phyloP scores from a whole-genome alignment of 2,888 invertebrate genomes.

The Drosophila cognata region DNA sequence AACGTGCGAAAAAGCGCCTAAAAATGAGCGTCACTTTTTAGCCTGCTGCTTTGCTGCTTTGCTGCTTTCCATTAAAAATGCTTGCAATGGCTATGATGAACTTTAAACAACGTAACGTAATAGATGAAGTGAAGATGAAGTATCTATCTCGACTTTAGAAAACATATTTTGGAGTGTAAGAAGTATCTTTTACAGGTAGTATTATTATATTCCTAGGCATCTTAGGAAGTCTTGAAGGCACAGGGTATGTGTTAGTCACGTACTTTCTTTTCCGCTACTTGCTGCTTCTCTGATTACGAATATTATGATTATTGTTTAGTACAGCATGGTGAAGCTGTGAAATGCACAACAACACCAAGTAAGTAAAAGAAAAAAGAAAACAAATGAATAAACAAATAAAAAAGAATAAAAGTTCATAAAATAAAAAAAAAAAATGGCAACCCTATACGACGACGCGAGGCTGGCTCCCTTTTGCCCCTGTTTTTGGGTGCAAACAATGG shows the following conservation, averaged over 20 bases:
- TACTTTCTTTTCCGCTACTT: background rate
- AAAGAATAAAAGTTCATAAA: conserved; percentile 75
- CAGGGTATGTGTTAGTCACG: background rate
- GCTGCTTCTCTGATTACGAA: conserved; percentile 71
- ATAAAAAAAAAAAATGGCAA: conserved; percentile 58
- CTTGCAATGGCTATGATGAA: background rate
- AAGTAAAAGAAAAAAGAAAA: conserved; percentile 21
- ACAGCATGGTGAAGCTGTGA: conserved; percentile 20
- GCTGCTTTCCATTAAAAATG: background rate
- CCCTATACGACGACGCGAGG: conserved; percentile 23
- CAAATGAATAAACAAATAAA: conserved; percentile 58
- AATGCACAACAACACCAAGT: conserved; percentile 4
- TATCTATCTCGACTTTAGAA: background rate
- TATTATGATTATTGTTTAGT: conserved; percentile 79
- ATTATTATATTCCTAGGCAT: background rate
- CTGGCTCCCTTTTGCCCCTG: conserved; percentile 6
- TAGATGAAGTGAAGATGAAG: background rate
- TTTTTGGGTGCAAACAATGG: conserved; percentile 58
- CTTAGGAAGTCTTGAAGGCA: background rate
- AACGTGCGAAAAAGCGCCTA: conserved; percentile 63
- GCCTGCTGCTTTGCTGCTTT: background rate
- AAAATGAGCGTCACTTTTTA: conserved; percentile 38
- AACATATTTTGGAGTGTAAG: background rate
- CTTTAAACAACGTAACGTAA: background rate
- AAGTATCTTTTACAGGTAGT: background rate